Conservation (phyloP, 2,888 invertebrate species). For the Parelbella ahira region DNA sequence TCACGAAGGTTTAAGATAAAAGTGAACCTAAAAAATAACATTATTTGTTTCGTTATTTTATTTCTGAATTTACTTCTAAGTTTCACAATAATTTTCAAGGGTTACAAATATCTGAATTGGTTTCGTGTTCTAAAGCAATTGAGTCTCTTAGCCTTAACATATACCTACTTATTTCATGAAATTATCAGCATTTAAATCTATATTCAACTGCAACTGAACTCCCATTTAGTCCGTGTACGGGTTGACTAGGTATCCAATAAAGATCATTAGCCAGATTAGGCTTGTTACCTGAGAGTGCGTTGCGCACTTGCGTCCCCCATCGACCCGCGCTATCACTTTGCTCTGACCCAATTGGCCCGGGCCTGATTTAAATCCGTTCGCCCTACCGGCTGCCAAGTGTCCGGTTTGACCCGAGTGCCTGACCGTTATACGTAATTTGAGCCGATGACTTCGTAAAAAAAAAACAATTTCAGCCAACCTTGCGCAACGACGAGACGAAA, state of each 20-base stretch:
- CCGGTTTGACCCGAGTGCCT: slow-evolving; percentile 18
- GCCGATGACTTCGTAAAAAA: slow-evolving; percentile 5
- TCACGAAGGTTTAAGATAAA: too few relatives aligned
- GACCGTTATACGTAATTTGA: slow-evolving; percentile 10
- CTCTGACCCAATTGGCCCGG: slow-evolving; percentile 29
- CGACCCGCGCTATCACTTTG: slow-evolving; percentile 16
- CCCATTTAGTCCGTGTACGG: too few relatives aligned
- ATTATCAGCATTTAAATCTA: too few relatives aligned
- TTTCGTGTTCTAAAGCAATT: too few relatives aligned
- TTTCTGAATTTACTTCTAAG: too few relatives aligned
- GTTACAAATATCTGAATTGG: too few relatives aligned
- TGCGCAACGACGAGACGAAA: slow-evolving; percentile 15
- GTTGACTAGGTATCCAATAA: not conserved
- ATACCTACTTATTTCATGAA: too few relatives aligned
- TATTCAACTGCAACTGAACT: too few relatives aligned
- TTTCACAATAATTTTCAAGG: too few relatives aligned
- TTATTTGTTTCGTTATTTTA: too few relatives aligned
- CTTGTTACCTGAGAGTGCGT: slow-evolving; percentile 14
- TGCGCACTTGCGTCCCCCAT: slow-evolving; percentile 17
- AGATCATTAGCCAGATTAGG: slow-evolving; percentile 14
- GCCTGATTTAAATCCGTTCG: slow-evolving; percentile 23
- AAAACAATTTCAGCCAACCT: not conserved
- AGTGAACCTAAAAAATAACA: too few relatives aligned
- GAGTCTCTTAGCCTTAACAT: too few relatives aligned
- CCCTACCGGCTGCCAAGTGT: slow-evolving; percentile 14